A percentile compares a stretch with the other conserved stretches of the same genome.
phyloP scores from a whole-genome alignment of 2,888 invertebrate species.

The Xestia sexstrigata region DNA sequence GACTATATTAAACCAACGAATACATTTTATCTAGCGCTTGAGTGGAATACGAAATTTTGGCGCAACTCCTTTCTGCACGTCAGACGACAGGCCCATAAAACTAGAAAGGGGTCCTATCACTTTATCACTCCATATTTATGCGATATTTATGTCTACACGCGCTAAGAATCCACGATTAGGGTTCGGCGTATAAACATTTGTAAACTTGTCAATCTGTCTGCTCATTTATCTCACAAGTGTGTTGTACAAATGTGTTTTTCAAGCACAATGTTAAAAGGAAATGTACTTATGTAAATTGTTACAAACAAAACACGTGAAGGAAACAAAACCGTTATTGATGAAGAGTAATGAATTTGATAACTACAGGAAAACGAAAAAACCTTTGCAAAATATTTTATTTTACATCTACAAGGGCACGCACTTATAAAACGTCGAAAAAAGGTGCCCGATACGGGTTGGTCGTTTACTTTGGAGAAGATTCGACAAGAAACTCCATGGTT shows the following conservation, averaged over 20 bases:
- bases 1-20: conserved; percentile 50
- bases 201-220: conserved; percentile 54
- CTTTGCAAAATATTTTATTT: too few species aligned
- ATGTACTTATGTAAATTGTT: conserved; percentile 15
- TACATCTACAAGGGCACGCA: too few species aligned
- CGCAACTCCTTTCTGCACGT: conserved; percentile 52
- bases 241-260: conserved; percentile 25
- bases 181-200: conserved; percentile 48
- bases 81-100: conserved; percentile 53
- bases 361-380: not conserved
- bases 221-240: conserved; percentile 39
- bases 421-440: too few species aligned
- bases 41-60: conserved; percentile 65
- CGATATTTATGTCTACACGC: conserved; percentile 55
- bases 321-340: conserved; percentile 17
- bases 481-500: too few species aligned
- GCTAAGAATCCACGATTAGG: conserved; percentile 60
- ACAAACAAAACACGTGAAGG: conserved; percentile 11
- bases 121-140: conserved; percentile 65
- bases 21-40: conserved; percentile 58
- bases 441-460: too few species aligned
- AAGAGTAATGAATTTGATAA: conserved; percentile 4
- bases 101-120: conserved; percentile 55
- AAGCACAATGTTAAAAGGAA: conserved; percentile 3
- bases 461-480: too few species aligned